These are phyloP conservation scores for Drosophila birchii DNA, from an alignment of 2,888 invertebrate species.

Conservation along the genomic window DNA sequence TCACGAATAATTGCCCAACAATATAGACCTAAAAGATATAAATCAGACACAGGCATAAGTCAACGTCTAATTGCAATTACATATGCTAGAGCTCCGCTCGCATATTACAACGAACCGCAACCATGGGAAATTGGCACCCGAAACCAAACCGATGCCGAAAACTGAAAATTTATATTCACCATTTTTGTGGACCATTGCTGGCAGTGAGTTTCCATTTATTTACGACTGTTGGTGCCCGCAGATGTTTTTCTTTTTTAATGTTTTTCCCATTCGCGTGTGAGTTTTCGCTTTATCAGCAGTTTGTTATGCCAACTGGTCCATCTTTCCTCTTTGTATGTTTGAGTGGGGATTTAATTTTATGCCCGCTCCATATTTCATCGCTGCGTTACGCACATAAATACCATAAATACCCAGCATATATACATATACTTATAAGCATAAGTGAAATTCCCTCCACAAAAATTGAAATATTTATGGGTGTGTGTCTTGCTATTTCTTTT, in stretches of 20 bases:
- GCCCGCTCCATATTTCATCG: constrained; percentile 71
- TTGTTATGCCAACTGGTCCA: constrained; percentile 55
- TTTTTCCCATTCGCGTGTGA: constrained; percentile 54
- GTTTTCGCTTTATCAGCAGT: constrained; percentile 75
- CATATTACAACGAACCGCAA: constrained; percentile 4
- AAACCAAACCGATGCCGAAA: constrained; percentile 6
- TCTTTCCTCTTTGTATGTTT: constrained; percentile 20
- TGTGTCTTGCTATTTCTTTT: constrained; percentile 25
- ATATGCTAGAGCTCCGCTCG: neutral
- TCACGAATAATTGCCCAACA: neutral
- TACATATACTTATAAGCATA: constrained; percentile 42
- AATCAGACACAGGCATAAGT: constrained; percentile 1
- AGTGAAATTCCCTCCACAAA: constrained; percentile 59
- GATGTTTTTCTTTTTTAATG: constrained; percentile 48
- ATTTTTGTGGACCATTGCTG: constrained; percentile 19
- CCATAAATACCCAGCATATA: constrained; percentile 6
- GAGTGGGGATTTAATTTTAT: constrained; percentile 77
- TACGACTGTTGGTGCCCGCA: constrained; percentile 69
- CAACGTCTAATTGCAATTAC: neutral
- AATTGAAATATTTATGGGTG: constrained; percentile 78
- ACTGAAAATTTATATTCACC: constrained; percentile 36
- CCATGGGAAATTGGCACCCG: constrained; percentile 21
- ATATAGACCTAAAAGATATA: neutral
- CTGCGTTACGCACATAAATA: constrained; percentile 34
- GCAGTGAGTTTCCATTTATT: constrained; percentile 58